Evolutionary conservation across 2,797 vertebrate genomes (phyloP), one percentile per base, ranked within the genome.

Genomic region (Brotula barbata): DNA sequence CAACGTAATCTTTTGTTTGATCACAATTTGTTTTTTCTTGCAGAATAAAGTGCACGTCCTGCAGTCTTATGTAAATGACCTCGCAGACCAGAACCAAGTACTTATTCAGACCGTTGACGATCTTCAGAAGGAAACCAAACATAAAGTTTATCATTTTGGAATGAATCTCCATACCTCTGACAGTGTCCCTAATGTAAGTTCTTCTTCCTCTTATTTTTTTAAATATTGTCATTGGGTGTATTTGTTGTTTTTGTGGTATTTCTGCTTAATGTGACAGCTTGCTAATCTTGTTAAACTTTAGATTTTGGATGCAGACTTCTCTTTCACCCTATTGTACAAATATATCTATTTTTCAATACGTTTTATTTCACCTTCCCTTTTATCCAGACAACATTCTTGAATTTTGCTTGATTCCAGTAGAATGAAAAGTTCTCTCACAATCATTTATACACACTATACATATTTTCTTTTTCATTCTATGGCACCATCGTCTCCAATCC

Each of bases 61-160:
- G 79, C 50, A 62, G 63, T 87, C 88, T 21, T 87, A 69, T 34
- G 64, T 87, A 71, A 83, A 82, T 56, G 52, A 88, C 73, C 70
- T 87, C 34, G 73, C 68, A 68, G 77, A 90, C 56, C 79, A 89
- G 83, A 92, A 87, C 60, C 81, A 78, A 69, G 51, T 89, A 68
- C 78, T 91, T 28, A 57, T 88, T 76, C 70, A 83, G 80, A 82
- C 66, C 20, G 57, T 80, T 43, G 80, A 88, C 55, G 85, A 86
- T 55, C 78, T 89, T 65, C 76, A 85, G 69, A 71, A 39, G 31
- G 83, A 87, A 68, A 56, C 59, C 2, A 58, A 39, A 54, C 9
- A 69, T 31, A 53, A 78, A 22, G 16, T 73, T 54, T 15, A 40
- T 50, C 10, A n/a, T 2, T 50, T 62, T 40, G 46, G 66, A 77